Evolutionary conservation across 2,888 invertebrate genomes (phyloP), one percentile per base, ranked within the genome.

Genomic region (Apodemia mormo): DNA sequence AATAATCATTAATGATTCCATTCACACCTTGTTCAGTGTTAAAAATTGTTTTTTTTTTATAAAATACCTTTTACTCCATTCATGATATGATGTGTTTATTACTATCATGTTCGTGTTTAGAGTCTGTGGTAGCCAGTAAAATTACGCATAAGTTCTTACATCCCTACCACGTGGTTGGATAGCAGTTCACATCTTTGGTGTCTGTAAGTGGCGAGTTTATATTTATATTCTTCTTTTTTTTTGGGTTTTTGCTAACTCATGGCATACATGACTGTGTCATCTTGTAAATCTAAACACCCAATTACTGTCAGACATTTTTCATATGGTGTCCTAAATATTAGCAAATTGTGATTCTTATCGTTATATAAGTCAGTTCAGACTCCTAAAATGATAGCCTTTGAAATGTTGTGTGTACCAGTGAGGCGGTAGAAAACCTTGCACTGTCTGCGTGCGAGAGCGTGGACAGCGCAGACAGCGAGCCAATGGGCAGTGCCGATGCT

Each of bases 381-480:
- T 3, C 14, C 4, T 10, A 45, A 49, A 14, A 12, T 5, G 12
- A 10, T 30, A 10, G 30, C 33, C 1, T 30, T 68, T 14, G 22
- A 54, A 56, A 22, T 58, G 40, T 58, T 45, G 49, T 49, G 49
- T 49, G 49, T 49, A 49, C 22, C 77, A 93, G 92, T 74, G 90
- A 92, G 75, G 92, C 92, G 0, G 92, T 93, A 66, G 92, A 92
- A 73, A 87, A 81, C 40, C 76, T 92, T n/a, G 92, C 92, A 10
- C 72, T 92, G 54, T 79, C 87, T 12, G 92, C 92, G 67, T 93
- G 92, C 73, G 92, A 90, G 74, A 88, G 89, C 70, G 84, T 90
- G 7, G 92, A 93, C 75, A 82, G 85, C 65, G 83, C 81, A 2
- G 92, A 91, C 76, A 84, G 83, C 68, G 91, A 91, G 37, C 87